Percentiles rank a stretch among this genome's conserved stretches.
phyloP scores from a whole-genome alignment of 2,113 vertebrate genomes.

The Coturnix japonica region DNA sequence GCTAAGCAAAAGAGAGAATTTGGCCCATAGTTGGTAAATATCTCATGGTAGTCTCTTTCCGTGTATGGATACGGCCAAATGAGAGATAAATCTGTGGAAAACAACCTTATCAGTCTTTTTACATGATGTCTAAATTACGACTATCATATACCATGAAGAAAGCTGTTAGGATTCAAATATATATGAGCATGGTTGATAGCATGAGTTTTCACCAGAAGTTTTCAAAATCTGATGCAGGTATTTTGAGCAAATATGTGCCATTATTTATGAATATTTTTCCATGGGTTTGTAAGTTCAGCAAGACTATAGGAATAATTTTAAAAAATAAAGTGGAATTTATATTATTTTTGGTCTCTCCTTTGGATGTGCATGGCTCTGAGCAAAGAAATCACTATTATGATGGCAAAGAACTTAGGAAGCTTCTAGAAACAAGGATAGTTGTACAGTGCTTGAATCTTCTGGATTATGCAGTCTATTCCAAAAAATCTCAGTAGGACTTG shows the following conservation, averaged over 20 bases:
- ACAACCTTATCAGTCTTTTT: neutral
- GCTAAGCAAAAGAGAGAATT: neutral
- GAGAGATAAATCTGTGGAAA: neutral
- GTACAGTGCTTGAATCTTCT: neutral
- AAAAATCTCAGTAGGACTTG: neutral
- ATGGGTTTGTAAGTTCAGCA: neutral
- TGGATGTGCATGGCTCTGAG: rapidly evolving
- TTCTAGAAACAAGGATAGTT: neutral
- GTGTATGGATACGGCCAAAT: neutral
- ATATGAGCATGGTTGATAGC: neutral
- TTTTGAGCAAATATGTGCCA: neutral
- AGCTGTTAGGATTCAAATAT: neutral
- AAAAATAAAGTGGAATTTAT: neutral
- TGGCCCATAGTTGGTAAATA: neutral
- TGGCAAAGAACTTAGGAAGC: neutral
- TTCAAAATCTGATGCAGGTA: neutral
- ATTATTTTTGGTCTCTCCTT: neutral
- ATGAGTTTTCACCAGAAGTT: neutral
- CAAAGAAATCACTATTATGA: neutral
- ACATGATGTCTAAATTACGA: neutral
- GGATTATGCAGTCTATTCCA: neutral
- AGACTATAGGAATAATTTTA: neutral
- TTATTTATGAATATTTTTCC: neutral
- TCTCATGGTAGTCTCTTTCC: neutral
- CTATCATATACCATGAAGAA: neutral